phyloP scores from a whole-genome alignment of 1,140 invertebrate genomes.

The Eumeta japonica region DNA sequence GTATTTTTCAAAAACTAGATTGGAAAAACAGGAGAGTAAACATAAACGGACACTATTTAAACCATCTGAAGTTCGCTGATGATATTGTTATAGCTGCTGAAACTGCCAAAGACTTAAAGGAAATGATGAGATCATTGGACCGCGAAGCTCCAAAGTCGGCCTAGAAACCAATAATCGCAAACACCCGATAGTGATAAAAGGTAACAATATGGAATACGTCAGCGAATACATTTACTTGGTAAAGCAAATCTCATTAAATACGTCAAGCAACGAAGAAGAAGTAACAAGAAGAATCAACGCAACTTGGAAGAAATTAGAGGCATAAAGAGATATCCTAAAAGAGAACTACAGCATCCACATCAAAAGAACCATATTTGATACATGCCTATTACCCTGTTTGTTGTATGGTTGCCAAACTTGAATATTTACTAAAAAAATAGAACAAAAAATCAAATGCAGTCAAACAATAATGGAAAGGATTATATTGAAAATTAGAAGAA shows the following conservation, averaged over 20 bases:
- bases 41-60: no score
- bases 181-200: no score
- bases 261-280: no score
- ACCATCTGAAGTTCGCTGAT: no score
- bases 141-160: constrained; percentile 8
- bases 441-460: no score
- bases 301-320: constrained; percentile 6
- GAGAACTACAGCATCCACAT: constrained; percentile 6
- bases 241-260: constrained; percentile 10
- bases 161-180: constrained; percentile 8
- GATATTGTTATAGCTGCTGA: constrained; percentile 15
- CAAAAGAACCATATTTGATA: constrained; percentile 10
- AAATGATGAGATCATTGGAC: constrained; percentile 9
- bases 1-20: constrained; percentile 12
- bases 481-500: no score
- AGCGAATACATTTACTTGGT: no score
- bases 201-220: constrained; percentile 9
- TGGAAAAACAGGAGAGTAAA: constrained; percentile 13
- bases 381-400: no score
- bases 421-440: no score
- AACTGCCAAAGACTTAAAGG: constrained; percentile 7
- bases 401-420: no score
- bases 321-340: constrained; percentile 14
- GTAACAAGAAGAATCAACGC: no score
- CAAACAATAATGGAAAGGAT: no score